A percentile compares a stretch with the other conserved stretches of the same genome.
Evolutionary conservation across 1,140 invertebrate genomes (phyloP).

Genomic region (Hyphantria cunea): DNA sequence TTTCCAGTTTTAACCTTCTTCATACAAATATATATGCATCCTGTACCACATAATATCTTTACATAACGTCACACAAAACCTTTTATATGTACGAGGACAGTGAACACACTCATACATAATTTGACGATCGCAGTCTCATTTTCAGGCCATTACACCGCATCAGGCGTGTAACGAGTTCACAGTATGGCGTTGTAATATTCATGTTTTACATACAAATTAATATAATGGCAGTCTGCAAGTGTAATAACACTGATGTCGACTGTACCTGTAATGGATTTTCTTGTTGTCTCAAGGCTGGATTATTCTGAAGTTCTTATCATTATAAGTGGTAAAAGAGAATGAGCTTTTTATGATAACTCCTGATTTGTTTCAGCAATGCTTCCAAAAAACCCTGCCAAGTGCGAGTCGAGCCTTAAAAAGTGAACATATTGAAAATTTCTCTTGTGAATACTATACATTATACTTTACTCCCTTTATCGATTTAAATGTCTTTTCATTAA

Average conservation of each 20-base stretch:
- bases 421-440: no score
- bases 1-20: no score
- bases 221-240: slow-evolving; percentile 28
- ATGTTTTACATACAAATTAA: slow-evolving; percentile 36
- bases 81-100: background rate
- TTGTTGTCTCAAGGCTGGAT: slow-evolving; percentile 4
- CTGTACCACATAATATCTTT: background rate
- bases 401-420: no score
- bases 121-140: slow-evolving; percentile 44
- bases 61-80: background rate
- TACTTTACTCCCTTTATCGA: no score
- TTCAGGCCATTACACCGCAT: slow-evolving; percentile 47
- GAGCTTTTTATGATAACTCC: no score
- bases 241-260: slow-evolving; percentile 18
- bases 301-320: background rate
- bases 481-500: no score
- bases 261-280: slow-evolving; percentile 15
- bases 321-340: no score
- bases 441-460: no score
- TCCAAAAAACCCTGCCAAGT: no score
- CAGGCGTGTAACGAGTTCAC: slow-evolving; percentile 17
- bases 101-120: slow-evolving; percentile 9
- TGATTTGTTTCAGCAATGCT: no score
- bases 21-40: no score
- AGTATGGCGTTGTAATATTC: slow-evolving; percentile 16